Conservation (phyloP, 2,888 invertebrate genomes). For the Melanchra persicariae region DNA sequence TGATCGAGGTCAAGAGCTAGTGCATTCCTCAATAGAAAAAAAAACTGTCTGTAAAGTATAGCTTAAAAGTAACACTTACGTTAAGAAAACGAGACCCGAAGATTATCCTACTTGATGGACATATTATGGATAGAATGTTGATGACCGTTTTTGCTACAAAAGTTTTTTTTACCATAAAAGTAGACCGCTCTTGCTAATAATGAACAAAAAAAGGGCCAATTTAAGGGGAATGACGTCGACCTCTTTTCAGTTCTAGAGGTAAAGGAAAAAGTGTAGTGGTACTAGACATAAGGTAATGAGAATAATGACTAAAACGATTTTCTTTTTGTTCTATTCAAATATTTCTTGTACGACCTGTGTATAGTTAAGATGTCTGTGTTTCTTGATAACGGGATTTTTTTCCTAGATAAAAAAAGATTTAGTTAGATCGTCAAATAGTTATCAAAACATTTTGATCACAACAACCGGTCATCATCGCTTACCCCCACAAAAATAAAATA, state of each 20-base stretch:
- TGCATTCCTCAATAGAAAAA: too few relatives aligned
- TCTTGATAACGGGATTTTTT: too few relatives aligned
- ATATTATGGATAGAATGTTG: slow-evolving; percentile 37
- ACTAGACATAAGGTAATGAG: slow-evolving; percentile 13
- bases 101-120: slow-evolving; percentile 37
- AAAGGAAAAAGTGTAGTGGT: slow-evolving; percentile 1
- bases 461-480: too few relatives aligned
- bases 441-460: too few relatives aligned
- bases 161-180: slow-evolving; percentile 48
- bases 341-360: too few relatives aligned
- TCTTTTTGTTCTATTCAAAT: background rate
- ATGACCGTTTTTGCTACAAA: slow-evolving; percentile 46
- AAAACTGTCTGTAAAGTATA: slow-evolving; percentile 5
- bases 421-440: too few relatives aligned
- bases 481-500: background rate
- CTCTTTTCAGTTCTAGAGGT: slow-evolving; percentile 25
- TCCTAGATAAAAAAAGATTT: too few relatives aligned
- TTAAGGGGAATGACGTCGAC: slow-evolving; percentile 31
- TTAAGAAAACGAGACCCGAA: slow-evolving; percentile 19
- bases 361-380: background rate
- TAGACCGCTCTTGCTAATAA: slow-evolving; percentile 36
- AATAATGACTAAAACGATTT: slow-evolving; percentile 4
- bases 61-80: slow-evolving; percentile 3
- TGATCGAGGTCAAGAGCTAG: too few relatives aligned
- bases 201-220: slow-evolving; percentile 34